Conservation (phyloP, 2,113 vertebrate species). For the Anguilla japonica region DNA sequence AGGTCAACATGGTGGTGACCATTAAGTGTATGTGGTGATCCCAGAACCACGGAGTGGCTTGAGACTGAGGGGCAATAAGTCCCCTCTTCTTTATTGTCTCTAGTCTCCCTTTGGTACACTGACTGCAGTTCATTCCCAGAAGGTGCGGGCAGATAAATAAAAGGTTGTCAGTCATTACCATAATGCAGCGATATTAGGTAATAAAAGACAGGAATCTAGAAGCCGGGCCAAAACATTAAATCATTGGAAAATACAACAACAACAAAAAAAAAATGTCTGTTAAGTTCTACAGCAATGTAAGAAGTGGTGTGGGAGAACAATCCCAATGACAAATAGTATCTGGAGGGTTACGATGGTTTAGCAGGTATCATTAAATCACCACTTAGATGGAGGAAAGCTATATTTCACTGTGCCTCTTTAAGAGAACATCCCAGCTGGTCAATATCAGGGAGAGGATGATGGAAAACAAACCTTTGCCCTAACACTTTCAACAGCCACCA, state of each 20-base stretch:
- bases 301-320: constrained; percentile 14
- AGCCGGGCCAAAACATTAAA: constrained; percentile 14
- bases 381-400: neutral
- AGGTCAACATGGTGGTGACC: constrained; percentile 1
- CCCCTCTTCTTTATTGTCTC: neutral
- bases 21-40: neutral
- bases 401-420: neutral
- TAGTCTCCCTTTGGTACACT: constrained; percentile 1
- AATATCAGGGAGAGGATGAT: constrained; percentile 7
- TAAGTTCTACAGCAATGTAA: neutral
- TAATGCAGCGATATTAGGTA: constrained; percentile 11
- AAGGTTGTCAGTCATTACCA: constrained; percentile 17
- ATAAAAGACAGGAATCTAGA: constrained; percentile 8
- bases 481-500: too few relatives aligned
- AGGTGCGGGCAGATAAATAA: constrained; percentile 12
- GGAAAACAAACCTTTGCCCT: constrained; percentile 7
- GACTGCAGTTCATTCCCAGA: constrained; percentile 2
- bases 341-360: neutral
- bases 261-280: neutral
- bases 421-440: constrained; percentile 8
- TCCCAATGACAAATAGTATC: constrained; percentile 21
- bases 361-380: constrained; percentile 15
- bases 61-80: neutral
- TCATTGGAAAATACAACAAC: neutral
- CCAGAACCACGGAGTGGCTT: neutral